These are phyloP conservation scores for Hafferia zeledoni DNA, from an alignment of 2,797 vertebrate species.

Conservation along the genomic window DNA sequence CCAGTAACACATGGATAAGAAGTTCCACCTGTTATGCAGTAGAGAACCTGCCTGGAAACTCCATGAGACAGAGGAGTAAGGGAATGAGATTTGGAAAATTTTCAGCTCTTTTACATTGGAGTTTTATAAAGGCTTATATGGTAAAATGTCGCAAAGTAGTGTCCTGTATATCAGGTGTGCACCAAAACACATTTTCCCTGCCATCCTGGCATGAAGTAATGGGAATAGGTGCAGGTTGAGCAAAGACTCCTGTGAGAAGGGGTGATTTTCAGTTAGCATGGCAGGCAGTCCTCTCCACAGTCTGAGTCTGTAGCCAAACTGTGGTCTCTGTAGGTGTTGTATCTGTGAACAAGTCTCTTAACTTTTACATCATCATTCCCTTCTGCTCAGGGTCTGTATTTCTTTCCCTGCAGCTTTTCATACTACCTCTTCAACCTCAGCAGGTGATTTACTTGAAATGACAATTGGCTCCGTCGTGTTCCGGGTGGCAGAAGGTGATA, in stretches of 20 bases:
- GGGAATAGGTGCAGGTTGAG: neutral
- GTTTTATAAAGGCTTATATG: neutral
- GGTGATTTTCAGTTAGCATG: neutral
- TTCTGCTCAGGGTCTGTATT: neutral
- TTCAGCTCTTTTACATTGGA: neutral
- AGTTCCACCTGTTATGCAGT: neutral
- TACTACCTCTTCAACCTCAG: neutral
- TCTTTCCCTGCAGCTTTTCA: conserved; percentile 34
- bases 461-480: conserved; percentile 80
- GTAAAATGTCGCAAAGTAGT: neutral
- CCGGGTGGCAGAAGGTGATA: conserved; percentile 83
- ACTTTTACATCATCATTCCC: neutral
- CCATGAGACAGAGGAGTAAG: neutral
- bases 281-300: neutral
- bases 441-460: conserved; percentile 67
- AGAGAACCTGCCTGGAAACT: neutral
- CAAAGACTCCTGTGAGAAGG: neutral
- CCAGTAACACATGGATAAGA: neutral
- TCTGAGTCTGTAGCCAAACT: neutral
- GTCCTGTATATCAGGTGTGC: neutral
- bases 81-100: neutral
- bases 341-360: neutral
- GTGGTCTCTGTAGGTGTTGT: neutral
- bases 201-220: neutral
- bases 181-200: neutral